Percentiles rank a stretch among this genome's conserved stretches.
These are phyloP conservation scores for Pontoporia blainvillei DNA, from an alignment of 2,113 vertebrate genomes.

Conservation along the genomic window DNA sequence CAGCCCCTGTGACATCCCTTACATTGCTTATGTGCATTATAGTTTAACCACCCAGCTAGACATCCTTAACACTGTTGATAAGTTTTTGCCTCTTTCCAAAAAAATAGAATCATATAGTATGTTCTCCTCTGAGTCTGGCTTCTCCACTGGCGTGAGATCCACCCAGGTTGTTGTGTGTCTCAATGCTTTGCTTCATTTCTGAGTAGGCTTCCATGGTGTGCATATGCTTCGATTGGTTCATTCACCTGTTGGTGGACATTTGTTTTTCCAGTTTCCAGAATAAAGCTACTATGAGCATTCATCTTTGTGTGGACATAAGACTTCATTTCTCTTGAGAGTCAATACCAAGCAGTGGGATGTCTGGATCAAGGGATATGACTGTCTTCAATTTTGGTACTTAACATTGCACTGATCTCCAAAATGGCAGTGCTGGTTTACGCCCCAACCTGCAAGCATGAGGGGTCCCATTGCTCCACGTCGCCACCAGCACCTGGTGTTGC, in stretches of 20 bases:
- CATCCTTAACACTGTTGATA: neutral
- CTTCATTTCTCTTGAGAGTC: too few relatives aligned
- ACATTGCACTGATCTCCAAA: too few relatives aligned
- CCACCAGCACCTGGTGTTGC: neutral
- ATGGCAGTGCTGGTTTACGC: rapidly evolving
- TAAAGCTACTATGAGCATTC: neutral
- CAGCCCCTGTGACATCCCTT: neutral
- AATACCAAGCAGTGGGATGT: neutral
- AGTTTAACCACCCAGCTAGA: neutral
- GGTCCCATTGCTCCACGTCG: too few relatives aligned
- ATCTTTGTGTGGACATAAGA: rapidly evolving
- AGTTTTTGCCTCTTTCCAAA: neutral
- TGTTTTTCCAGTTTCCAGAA: neutral
- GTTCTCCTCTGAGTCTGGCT: neutral
- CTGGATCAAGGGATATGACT: neutral
- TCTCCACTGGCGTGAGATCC: neutral
- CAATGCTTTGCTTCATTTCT: neutral
- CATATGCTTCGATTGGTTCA: neutral
- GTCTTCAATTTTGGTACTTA: neutral
- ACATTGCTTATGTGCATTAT: too few relatives aligned
- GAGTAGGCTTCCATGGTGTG: neutral
- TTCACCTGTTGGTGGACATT: neutral
- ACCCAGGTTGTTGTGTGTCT: rapidly evolving
- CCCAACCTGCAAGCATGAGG: neutral
- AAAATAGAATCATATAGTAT: too few relatives aligned